Conservation (phyloP, 64 coral and sea anemone genomes). For the Actinia equina region DNA sequence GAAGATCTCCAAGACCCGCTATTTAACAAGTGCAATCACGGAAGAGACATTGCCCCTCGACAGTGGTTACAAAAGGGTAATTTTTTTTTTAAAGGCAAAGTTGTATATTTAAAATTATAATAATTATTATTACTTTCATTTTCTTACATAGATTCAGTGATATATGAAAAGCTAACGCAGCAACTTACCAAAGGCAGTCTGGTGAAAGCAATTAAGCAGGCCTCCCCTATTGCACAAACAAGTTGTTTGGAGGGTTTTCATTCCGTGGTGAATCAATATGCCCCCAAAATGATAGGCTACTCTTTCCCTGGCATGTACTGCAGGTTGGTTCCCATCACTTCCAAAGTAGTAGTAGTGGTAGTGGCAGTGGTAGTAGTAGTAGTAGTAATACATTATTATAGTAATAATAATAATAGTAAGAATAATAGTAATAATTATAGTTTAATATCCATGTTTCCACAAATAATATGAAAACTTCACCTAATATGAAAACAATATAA, state of each 20-base stretch:
- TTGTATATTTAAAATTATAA: not conserved
- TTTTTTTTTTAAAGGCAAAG: not conserved
- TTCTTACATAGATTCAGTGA: too few relatives aligned
- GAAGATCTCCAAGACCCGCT: constrained; percentile 36
- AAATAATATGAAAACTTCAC: too few relatives aligned
- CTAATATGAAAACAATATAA: too few relatives aligned
- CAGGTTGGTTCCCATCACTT: not conserved
- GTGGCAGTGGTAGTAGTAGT: too few relatives aligned
- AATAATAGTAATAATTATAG: too few relatives aligned
- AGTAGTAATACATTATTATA: too few relatives aligned
- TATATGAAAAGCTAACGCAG: not conserved
- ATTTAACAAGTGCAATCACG: constrained; percentile 59
- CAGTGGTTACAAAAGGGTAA: constrained; percentile 37
- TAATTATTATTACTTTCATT: not conserved
- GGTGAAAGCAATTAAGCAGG: not conserved
- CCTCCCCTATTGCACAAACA: not conserved
- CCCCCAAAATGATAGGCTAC: not conserved
- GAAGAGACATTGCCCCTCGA: constrained; percentile 29
- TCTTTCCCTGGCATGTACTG: not conserved
- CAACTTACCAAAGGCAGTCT: not conserved
- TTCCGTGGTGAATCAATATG: not conserved
- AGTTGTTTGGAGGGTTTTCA: not conserved
- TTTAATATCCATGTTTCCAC: too few relatives aligned
- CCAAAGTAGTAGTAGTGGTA: not conserved
- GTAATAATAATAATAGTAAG: too few relatives aligned